These are phyloP conservation scores for Vollenhovia emeryi DNA, from an alignment of 1,140 invertebrate species.

Conservation along the genomic window DNA sequence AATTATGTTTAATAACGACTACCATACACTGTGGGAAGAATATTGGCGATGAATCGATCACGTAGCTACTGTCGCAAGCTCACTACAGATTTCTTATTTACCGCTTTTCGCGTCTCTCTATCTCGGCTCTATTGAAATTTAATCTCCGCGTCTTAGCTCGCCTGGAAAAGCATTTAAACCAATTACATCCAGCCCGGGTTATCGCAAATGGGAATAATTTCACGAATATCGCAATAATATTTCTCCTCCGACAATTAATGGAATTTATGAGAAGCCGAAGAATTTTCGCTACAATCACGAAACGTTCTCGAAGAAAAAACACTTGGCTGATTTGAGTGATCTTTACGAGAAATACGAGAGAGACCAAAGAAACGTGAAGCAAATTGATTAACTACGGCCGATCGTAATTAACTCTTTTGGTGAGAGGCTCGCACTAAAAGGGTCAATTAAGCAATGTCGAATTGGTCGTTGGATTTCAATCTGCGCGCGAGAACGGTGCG, in stretches of 20 bases:
- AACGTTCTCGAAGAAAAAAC: neutral
- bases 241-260: conserved; percentile 64
- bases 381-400: conserved; percentile 9
- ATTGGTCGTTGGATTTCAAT: conserved; percentile 29
- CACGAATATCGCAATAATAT: conserved; percentile 66
- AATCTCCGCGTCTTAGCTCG: conserved; percentile 77
- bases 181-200: conserved; percentile 66
- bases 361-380: neutral
- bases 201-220: conserved; percentile 67
- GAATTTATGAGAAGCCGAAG: conserved; percentile 64
- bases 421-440: conserved; percentile 8
- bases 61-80: conserved; percentile 62
- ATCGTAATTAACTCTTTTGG: conserved; percentile 12
- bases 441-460: conserved; percentile 39
- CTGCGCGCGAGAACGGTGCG: neutral
- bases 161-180: conserved; percentile 80
- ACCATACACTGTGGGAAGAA: neutral
- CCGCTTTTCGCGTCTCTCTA: conserved; percentile 66
- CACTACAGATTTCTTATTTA: conserved; percentile 76
- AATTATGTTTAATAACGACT: conserved; percentile 1
- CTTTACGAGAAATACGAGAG: neutral
- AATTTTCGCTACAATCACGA: neutral
- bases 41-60: conserved; percentile 28
- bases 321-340: neutral
- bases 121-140: conserved; percentile 76